Evolutionary conservation across 1,140 invertebrate species (phyloP).

Genomic region (Eciton burchellii): DNA sequence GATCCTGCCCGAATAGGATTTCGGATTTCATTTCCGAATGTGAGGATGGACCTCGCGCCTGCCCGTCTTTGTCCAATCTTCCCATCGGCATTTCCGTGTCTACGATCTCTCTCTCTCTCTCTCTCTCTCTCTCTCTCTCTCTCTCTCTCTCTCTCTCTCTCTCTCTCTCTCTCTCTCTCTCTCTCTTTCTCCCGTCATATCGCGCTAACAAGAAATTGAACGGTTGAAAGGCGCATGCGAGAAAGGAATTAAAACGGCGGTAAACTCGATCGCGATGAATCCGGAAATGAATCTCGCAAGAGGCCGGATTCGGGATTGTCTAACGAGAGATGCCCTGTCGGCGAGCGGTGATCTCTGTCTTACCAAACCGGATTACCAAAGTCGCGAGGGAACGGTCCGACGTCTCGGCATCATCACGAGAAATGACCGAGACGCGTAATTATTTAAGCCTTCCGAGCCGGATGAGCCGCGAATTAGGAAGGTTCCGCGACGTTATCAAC

Average conservation of each 20-base stretch:
- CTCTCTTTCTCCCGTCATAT: constrained; percentile 53
- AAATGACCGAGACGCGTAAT: constrained; percentile 9
- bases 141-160: constrained; percentile 33
- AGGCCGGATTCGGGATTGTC: constrained; percentile 29
- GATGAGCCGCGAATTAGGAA: neutral
- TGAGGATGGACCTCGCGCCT: constrained; percentile 1
- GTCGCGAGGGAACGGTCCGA: neutral
- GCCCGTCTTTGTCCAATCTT: constrained; percentile 6
- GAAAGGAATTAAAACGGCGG: constrained; percentile 61
- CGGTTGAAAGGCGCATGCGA: constrained; percentile 31
- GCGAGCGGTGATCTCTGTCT: constrained; percentile 51
- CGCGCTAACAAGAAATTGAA: constrained; percentile 51
- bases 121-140: too few species aligned
- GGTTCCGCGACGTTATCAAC: constrained; percentile 3
- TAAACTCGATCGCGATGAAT: constrained; percentile 21
- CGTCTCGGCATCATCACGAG: neutral
- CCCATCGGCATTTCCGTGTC: constrained; percentile 39
- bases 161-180: neutral
- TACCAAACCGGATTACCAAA: constrained; percentile 63
- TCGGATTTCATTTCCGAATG: constrained; percentile 40
- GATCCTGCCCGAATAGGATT: constrained; percentile 67
- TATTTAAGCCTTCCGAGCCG: neutral
- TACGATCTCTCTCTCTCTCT: constrained; percentile 50
- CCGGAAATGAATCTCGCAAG: constrained; percentile 61
- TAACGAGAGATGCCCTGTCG: constrained; percentile 65